phyloP scores from a whole-genome alignment of 2,797 vertebrate species.

The Adrianichthys oophorus region DNA sequence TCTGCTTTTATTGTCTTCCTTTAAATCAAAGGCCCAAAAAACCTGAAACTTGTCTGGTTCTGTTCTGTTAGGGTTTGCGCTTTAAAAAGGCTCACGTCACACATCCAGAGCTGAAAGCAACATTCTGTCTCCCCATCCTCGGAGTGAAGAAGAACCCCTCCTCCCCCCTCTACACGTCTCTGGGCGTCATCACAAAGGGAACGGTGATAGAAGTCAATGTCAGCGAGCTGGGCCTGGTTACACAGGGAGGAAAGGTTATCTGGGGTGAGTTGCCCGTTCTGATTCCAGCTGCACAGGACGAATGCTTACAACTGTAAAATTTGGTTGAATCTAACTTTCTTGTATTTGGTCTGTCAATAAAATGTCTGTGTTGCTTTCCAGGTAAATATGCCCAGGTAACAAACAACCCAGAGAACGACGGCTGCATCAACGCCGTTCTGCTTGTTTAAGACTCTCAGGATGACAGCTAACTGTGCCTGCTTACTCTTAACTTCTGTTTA shows the following conservation, averaged over 20 bases:
- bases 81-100: slow-evolving; percentile 99
- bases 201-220: slow-evolving; percentile 95
- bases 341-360: not conserved
- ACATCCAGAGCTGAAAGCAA: slow-evolving; percentile 98
- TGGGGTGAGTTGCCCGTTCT: slow-evolving; percentile 86
- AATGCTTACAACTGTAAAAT: too few species aligned
- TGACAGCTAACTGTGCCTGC: slow-evolving; percentile 4
- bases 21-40: not conserved
- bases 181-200: slow-evolving; percentile 98
- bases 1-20: not conserved
- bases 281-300: not conserved
- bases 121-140: slow-evolving; percentile 95
- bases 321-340: too few species aligned
- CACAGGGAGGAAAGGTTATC: slow-evolving; percentile 97
- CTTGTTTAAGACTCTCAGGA: slow-evolving; percentile 80
- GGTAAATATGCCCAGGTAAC: slow-evolving; percentile 99
- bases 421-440: slow-evolving; percentile 94
- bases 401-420: slow-evolving; percentile 98
- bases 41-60: not conserved
- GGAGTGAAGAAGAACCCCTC: slow-evolving; percentile 99
- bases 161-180: slow-evolving; percentile 91
- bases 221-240: slow-evolving; percentile 95
- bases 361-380: slow-evolving; percentile 44
- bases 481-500: slow-evolving; percentile 10
- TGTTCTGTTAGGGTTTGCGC: slow-evolving; percentile 84